These are phyloP conservation scores for Anas bernieri DNA, from an alignment of 2,797 vertebrate species.

Conservation along the genomic window DNA sequence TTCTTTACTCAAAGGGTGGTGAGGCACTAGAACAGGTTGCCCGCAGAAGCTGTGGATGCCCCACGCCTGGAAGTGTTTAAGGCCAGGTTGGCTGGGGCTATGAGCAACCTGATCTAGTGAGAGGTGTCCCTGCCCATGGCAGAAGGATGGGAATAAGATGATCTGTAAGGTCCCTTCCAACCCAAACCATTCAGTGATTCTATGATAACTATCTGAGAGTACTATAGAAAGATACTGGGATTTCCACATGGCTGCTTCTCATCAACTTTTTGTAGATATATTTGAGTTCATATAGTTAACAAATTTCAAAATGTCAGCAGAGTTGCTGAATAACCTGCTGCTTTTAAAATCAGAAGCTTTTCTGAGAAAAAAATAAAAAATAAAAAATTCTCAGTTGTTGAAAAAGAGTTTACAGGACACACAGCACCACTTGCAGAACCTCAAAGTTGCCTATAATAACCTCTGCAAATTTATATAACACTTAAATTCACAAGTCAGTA, in stretches of 20 bases:
- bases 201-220: neutral
- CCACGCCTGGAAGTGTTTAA: too few relatives aligned
- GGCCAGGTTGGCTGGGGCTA: too few relatives aligned
- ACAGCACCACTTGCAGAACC: neutral
- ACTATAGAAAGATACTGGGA: neutral
- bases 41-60: too few relatives aligned
- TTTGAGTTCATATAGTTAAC: neutral
- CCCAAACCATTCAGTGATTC: too few relatives aligned
- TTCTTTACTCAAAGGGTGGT: too few relatives aligned
- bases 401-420: neutral
- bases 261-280: neutral
- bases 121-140: too few relatives aligned
- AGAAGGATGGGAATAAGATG: too few relatives aligned
- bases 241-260: neutral
- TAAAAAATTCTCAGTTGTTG: neutral
- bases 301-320: neutral
- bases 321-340: neutral
- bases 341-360: neutral
- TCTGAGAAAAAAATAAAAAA: neutral
- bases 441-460: neutral
- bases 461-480: neutral
- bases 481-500: neutral
- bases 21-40: too few relatives aligned
- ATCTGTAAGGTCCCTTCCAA: too few relatives aligned
- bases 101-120: too few relatives aligned